phyloP scores from a whole-genome alignment of 2,888 invertebrate species.

The Sepiola atlantica region DNA sequence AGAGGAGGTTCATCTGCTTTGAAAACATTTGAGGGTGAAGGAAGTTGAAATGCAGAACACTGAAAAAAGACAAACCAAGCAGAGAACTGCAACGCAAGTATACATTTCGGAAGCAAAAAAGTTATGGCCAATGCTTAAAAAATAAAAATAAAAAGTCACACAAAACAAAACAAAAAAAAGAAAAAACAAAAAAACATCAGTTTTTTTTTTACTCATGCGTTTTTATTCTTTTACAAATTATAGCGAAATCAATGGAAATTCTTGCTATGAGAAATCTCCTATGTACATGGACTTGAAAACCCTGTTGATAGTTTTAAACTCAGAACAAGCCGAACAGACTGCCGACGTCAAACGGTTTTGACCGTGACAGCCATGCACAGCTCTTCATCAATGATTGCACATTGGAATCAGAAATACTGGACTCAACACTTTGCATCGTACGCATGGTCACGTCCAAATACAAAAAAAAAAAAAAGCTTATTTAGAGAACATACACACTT shows the following conservation, averaged over 20 bases:
- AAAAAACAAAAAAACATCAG: background rate
- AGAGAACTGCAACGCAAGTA: conserved; percentile 6
- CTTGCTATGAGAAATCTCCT: conserved; percentile 15
- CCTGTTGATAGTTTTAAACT: conserved; percentile 14
- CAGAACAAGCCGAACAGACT: background rate
- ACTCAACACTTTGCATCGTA: background rate
- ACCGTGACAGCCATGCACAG: background rate
- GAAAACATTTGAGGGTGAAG: background rate
- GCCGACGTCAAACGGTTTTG: background rate
- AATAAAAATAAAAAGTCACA: background rate
- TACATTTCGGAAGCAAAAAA: background rate
- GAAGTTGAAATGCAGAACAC: background rate
- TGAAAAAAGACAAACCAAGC: conserved; percentile 20
- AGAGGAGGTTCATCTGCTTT: background rate
- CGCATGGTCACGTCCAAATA: conserved; percentile 11
- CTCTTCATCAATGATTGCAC: conserved; percentile 5
- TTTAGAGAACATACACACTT: conserved; percentile 32
- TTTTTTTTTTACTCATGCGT: background rate
- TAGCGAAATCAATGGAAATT: conserved; percentile 32
- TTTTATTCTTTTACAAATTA: conserved; percentile 32
- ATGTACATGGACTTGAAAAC: conserved; percentile 32
- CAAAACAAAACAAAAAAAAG: too few relatives aligned
- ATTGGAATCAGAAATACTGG: conserved; percentile 32
- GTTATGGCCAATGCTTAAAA: background rate
- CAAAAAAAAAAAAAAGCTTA: conserved; percentile 20